Base-by-base conservation (phyloP, 2,888 invertebrate species). In the Parelbella ahira region DNA sequence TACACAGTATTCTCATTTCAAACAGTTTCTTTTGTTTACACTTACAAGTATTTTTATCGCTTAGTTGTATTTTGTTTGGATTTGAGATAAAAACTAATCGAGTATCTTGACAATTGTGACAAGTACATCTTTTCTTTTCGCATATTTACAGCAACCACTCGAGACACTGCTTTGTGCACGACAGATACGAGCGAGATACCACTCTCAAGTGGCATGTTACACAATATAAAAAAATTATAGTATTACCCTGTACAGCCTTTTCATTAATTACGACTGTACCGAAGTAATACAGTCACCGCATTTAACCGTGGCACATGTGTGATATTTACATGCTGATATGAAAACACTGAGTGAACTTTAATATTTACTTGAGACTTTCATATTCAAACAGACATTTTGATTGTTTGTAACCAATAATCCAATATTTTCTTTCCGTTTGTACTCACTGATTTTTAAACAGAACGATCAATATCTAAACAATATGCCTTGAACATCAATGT, bases 11-110 rank as follows among this genome's bases (percentile, higher is more conserved):
- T 42, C 23, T 6, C 10, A n/a, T n/a, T n/a, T 34, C 20, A 42
- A 42, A 42, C 28, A 42, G 28, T 34, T 15, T 42, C 33, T 42
- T 42, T 33, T 42, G 20, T 34, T 34, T 34, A 28, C 34, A 27
- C 28, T 34, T 15, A 34, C 21, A 34, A 28, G 33, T 28, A 27
- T 33, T 28, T n/a, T 41, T 42, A 28, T 34, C 27, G 21, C 28
- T 28, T 34, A 28, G 33, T 28, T 34, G 12, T 41, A 33, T 33
- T 33, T 41, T 33, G 21, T 34, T 34, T 13, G 20, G 34, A 15
- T 7, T 41, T 34, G 34, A 39, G 41, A 41, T 41, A 34, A 41
- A 41, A 34, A 33, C 19, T 30, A 28, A 34, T 21, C 15, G 15
- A 34, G 28, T 41, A 41, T 41, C 41, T 33, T 41, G 41, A 41